phyloP scores from a whole-genome alignment of 1,140 invertebrate species.

The Solen grandis region DNA sequence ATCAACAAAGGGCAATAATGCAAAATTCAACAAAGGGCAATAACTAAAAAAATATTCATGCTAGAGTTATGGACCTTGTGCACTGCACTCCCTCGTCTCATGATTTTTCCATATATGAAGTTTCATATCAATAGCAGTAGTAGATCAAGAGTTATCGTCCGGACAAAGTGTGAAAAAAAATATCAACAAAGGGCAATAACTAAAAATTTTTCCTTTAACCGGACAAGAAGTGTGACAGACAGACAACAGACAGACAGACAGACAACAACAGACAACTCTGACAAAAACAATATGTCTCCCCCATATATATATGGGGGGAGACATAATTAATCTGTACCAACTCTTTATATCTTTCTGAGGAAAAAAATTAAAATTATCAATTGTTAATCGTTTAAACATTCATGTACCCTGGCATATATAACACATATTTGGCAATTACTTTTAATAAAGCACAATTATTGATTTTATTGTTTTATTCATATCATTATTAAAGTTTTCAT shows the following conservation, averaged over 20 bases:
- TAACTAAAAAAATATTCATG: conserved; percentile 5
- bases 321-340: not conserved
- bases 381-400: not conserved
- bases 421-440: not conserved
- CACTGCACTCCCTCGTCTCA: not conserved
- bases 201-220: no score
- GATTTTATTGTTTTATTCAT: not conserved
- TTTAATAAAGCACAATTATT: not conserved
- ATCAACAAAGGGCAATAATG: conserved; percentile 14
- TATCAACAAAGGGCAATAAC: no score
- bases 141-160: not conserved
- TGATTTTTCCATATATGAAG: conserved; percentile 11
- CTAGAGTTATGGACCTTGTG: not conserved
- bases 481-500: not conserved
- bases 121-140: not conserved
- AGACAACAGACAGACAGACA: not conserved
- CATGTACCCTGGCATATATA: not conserved
- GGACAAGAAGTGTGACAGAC: not conserved
- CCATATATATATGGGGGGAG: not conserved
- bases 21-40: conserved; percentile 5
- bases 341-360: not conserved
- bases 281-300: not conserved
- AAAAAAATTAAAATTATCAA: not conserved
- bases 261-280: not conserved
- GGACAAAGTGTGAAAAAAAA: no score